These are phyloP conservation scores for Thera britannica DNA, from an alignment of 2,888 invertebrate species.

Conservation along the genomic window DNA sequence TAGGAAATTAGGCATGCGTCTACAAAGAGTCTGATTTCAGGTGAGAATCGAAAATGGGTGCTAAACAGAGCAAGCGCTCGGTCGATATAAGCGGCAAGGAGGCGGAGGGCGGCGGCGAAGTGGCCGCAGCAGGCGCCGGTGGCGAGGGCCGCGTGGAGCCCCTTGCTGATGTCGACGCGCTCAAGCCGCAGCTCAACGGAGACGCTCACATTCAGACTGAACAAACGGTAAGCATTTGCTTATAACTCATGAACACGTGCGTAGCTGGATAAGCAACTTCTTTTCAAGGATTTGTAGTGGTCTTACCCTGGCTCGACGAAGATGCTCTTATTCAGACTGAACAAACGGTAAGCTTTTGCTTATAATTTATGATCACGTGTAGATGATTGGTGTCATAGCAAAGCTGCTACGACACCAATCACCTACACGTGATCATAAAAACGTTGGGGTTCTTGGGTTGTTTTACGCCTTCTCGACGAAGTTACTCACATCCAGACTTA, in stretches of 20 bases:
- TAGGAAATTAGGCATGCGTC: not conserved
- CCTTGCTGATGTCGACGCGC: conserved; percentile 89
- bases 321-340: no score
- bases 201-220: conserved; percentile 86
- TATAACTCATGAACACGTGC: not conserved
- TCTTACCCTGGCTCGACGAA: not conserved
- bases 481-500: no score
- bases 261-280: no score
- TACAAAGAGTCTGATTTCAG: conserved; percentile 39
- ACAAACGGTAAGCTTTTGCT: no score
- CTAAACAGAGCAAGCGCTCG: conserved; percentile 94
- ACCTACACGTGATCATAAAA: no score
- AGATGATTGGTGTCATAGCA: no score
- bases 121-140: conserved; percentile 85
- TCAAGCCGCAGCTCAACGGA: conserved; percentile 90
- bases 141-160: conserved; percentile 90
- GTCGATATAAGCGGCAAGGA: conserved; percentile 92
- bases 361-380: no score
- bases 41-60: conserved; percentile 88
- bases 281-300: not conserved
- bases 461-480: no score
- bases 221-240: conserved; percentile 67
- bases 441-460: no score
- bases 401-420: no score
- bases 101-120: conserved; percentile 86